Evolutionary conservation across 92 coral and sea anemone species (phyloP), one percentile per base, ranked within the genome.

Genomic region (Parazoanthus darwini): DNA sequence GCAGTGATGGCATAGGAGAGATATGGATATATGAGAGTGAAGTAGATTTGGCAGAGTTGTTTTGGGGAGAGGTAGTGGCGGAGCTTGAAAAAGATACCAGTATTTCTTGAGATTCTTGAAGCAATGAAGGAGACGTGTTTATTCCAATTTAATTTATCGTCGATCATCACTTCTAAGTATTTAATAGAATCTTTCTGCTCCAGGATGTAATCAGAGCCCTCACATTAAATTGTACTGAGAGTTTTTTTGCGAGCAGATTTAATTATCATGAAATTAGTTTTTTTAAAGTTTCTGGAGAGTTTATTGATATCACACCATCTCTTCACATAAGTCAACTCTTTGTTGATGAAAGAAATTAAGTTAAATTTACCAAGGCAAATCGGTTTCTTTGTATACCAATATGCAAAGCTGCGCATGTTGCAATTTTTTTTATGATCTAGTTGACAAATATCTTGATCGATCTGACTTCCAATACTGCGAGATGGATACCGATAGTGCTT

Each of bases 21-120:
- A 50, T 85, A 90, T 10, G 89, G 92, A 90, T 85, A 90, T 25
- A 89, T 90, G 15, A 90, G 78, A 9, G 85, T 54, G 70, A 86
- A 86, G 59, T 90, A 90, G 75, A 90, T 43, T 22, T 77, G 82
- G 22, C 58, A 54, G 23, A 90, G 80, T 71, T 73, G 87, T 35
- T 25, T 50, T 65, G 80, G 81, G 46, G 25, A n/a, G 43, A 85
- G 54, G 59, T 85, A 89, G 36, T 85, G 77, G 48, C 89, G 74
- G 7, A 89, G 78, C 33, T 29, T 29, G 33, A 29, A 29, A 29
- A 29, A 29, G 33, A 29, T 29, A 29, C 33, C 33, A 29, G 82
- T 37, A 51, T 89, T 89, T 86, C 86, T 89, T 33, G 92, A 48
- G 75, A 89, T 50, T 89, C 78, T 89, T n/a, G 86, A 73, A 20